Evolutionary conservation across 1,140 invertebrate genomes (phyloP), one percentile per base, ranked within the genome.

Genomic region (Tachypleus tridentatus): DNA sequence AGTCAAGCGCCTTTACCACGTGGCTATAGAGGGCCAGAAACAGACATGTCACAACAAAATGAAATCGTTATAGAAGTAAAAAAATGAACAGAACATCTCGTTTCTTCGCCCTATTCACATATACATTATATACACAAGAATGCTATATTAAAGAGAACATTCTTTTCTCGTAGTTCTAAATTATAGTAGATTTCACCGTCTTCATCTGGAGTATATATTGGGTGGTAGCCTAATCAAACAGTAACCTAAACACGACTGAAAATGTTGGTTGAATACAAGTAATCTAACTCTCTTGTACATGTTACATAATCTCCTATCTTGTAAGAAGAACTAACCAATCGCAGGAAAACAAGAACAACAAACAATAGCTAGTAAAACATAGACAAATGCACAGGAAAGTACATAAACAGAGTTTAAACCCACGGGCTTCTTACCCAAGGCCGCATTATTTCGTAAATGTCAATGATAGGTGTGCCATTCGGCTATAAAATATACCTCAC

Each of bases 391-490:
- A 67, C 76, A 80, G 0, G 81, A 77, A 56, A 80, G 73, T n/a
- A 77, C 71, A 58, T 76, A 75, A 29, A 73, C 70, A 3, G 73
- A 75, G 0, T 70, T 52, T 74, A 47, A 71, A 73, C 4, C 73
- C 72, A 71, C 72, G 64, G 70, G 71, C 52, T 74, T 81, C 64
- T 8, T 29, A 80, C 68, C 7, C 61, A 51, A 61, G 81, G 79
- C 70, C 83, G 76, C 66, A 83, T 75, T 69, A 86, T 82, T 52
- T 80, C 74, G 48, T 82, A 80, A 7, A 81, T 74, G 73, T 85
- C 83, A 63, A 81, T 76, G 10, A 84, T 76, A 5, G 80, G 78
- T 0, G 85, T 86, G 70, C 87, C 82, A 71, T 87, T 29, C 86
- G 29, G 83, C 86, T 9, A 87, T 76, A 65, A 82, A 86, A 53